Percentiles rank a stretch among this genome's conserved stretches.
Evolutionary conservation across 2,888 invertebrate species (phyloP).

Genomic region (Andrena dorsata): DNA sequence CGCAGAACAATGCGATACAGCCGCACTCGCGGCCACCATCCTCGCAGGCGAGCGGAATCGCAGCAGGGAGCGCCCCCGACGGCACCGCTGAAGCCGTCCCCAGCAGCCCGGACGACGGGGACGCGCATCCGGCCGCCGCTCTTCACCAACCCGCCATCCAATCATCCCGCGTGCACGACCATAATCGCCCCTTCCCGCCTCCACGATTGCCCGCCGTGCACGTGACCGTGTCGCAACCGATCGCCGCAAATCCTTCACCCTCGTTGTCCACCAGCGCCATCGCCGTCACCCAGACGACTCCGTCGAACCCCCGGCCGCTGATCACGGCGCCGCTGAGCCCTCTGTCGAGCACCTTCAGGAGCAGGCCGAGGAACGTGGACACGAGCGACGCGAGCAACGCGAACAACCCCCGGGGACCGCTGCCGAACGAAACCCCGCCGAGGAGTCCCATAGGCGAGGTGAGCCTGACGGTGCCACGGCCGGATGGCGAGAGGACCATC

Average conservation of each 20-base stretch:
- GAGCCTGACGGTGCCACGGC: slow-evolving; percentile 90
- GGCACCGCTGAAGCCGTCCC: slow-evolving; percentile 86
- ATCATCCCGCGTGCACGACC: slow-evolving; percentile 78
- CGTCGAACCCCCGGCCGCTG: slow-evolving; percentile 84
- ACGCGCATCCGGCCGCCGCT: slow-evolving; percentile 28
- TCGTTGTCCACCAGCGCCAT: slow-evolving; percentile 74
- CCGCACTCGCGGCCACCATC: slow-evolving; percentile 79
- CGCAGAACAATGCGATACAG: slow-evolving; percentile 78
- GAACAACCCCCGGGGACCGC: slow-evolving; percentile 19
- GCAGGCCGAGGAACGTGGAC: slow-evolving; percentile 62
- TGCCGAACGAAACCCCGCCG: slow-evolving; percentile 59
- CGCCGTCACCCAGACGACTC: slow-evolving; percentile 65
- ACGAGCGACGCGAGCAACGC: slow-evolving; percentile 57
- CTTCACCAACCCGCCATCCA: slow-evolving; percentile 26
- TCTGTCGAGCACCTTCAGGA: slow-evolving; percentile 85
- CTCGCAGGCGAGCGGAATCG: slow-evolving; percentile 43
- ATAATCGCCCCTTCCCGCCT: slow-evolving; percentile 82
- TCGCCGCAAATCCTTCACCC: neutral
- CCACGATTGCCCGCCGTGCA: slow-evolving; percentile 75
- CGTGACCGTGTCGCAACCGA: slow-evolving; percentile 28
- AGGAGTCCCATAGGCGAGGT: slow-evolving; percentile 84
- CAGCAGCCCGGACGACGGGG: slow-evolving; percentile 51
- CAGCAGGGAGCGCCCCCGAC: slow-evolving; percentile 85
- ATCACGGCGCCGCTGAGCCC: slow-evolving; percentile 86
- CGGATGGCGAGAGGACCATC: slow-evolving; percentile 93